Evolutionary conservation across 2,888 invertebrate genomes (phyloP), one percentile per base, ranked within the genome.

Genomic region (Epirrhoe alternata): DNA sequence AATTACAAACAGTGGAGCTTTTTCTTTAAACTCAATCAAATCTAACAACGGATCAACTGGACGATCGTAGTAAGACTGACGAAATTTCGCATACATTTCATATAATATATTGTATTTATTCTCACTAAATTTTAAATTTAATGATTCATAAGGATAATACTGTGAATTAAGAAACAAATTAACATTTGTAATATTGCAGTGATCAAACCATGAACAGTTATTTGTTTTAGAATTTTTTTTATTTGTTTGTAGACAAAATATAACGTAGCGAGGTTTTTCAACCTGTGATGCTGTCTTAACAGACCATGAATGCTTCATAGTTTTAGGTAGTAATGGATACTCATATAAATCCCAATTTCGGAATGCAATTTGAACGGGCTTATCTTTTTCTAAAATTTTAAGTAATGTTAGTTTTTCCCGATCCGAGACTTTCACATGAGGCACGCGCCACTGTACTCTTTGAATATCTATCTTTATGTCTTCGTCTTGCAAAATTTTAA

Each of bases 51-150:
- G 77, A 16, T 78, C 74, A 0, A 52, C 12, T 6, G 56, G 54
- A 35, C 47, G 14, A 61, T 69, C 68, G 50, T 76, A 78, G 65
- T 74, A 77, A 3, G 74, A 76, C 76, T 77, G 77, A 64, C 72
- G 75, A 69, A 75, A 77, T 42, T 69, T 70, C 4, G 64, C 57
- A 53, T 75, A 76, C 66, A n/a, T n/a, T n/a, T n/a, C n/a, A n/a
- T n/a, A n/a, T n/a, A n/a, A n/a, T n/a, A n/a, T n/a, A n/a, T n/a
- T n/a, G n/a, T n/a, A n/a, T n/a, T n/a, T n/a, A n/a, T n/a, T n/a
- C n/a, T n/a, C n/a, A n/a, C n/a, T n/a, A n/a, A n/a, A n/a, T n/a
- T n/a, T n/a, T n/a, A n/a, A n/a, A n/a, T n/a, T n/a, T n/a, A n/a
- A n/a, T n/a, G 55, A 8, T 1, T 55, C 55, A n/a, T 55, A 55